Percentiles rank a stretch among this genome's conserved stretches.
Conservation (phyloP, 2,113 vertebrate genomes). For the Phalacrocorax carbo region DNA sequence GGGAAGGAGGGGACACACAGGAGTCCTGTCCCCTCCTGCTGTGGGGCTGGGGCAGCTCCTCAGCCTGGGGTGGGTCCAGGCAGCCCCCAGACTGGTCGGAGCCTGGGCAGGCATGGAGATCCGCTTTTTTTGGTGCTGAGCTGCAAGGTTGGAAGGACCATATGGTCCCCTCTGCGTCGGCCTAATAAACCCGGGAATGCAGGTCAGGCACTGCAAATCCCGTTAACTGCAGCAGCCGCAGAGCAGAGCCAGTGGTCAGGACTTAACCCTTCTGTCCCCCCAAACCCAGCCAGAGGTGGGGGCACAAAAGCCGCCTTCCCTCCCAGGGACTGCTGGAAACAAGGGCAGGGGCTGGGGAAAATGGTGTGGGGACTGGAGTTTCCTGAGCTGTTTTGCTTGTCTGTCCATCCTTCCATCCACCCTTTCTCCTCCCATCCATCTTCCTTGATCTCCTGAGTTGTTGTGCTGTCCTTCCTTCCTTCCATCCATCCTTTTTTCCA, state of each 20-base stretch:
- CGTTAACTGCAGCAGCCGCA: accelerated
- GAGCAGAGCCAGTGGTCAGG: not conserved
- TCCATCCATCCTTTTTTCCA: not conserved
- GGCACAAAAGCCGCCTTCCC: not conserved
- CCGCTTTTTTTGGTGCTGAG: not conserved
- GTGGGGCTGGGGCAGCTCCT: not conserved
- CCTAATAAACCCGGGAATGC: slow-evolving; percentile 16
- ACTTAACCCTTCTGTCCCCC: not conserved
- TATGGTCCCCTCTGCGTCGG: not conserved
- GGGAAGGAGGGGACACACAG: not conserved
- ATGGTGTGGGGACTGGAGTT: not conserved
- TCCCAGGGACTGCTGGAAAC: accelerated
- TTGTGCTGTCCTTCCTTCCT: not conserved
- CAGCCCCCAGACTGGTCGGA: accelerated
- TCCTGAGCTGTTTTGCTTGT: not conserved
- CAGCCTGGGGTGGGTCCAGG: not conserved
- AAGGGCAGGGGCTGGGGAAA: not conserved
- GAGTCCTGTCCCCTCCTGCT: accelerated
- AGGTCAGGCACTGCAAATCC: slow-evolving; percentile 49
- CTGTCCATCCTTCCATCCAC: not conserved
- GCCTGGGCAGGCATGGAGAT: not conserved
- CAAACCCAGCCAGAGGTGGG: not conserved
- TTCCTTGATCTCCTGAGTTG: not conserved
- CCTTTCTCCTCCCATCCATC: not conserved
- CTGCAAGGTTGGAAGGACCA: not conserved